Evolutionary conservation across 2,113 vertebrate species (phyloP).

Genomic region (Notiomystis cincta): DNA sequence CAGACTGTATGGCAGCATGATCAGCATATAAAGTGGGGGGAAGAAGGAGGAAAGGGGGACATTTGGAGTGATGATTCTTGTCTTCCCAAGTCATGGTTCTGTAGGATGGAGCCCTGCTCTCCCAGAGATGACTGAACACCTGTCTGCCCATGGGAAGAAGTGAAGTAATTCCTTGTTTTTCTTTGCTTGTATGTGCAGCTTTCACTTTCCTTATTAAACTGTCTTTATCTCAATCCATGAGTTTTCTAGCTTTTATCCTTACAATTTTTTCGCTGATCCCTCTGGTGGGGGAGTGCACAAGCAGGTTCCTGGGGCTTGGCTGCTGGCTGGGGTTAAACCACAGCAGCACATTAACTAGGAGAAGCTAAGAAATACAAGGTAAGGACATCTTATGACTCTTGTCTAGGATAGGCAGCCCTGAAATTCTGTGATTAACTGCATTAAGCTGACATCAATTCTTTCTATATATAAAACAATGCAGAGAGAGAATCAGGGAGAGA

Average conservation of each 20-base stretch:
- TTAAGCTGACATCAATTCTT: not conserved
- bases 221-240: not conserved
- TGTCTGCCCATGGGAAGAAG: not conserved
- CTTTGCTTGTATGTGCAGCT: not conserved
- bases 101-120: not conserved
- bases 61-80: not conserved
- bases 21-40: not conserved
- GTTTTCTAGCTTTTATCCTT: not conserved
- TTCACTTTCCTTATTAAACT: not conserved
- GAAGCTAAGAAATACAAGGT: not conserved
- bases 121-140: not conserved
- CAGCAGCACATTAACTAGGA: not conserved
- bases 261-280: not conserved
- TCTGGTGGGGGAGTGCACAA: fast-evolving
- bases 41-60: too few relatives aligned
- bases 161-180: not conserved
- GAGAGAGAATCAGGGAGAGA: not conserved
- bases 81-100: not conserved
- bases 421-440: not conserved
- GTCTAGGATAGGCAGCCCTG: not conserved
- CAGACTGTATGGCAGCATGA: not conserved
- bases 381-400: not conserved
- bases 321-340: not conserved
- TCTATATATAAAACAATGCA: not conserved
- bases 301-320: not conserved